phyloP scores from a whole-genome alignment of 2,113 vertebrate species.

The Anarhynchus alexandrinus region DNA sequence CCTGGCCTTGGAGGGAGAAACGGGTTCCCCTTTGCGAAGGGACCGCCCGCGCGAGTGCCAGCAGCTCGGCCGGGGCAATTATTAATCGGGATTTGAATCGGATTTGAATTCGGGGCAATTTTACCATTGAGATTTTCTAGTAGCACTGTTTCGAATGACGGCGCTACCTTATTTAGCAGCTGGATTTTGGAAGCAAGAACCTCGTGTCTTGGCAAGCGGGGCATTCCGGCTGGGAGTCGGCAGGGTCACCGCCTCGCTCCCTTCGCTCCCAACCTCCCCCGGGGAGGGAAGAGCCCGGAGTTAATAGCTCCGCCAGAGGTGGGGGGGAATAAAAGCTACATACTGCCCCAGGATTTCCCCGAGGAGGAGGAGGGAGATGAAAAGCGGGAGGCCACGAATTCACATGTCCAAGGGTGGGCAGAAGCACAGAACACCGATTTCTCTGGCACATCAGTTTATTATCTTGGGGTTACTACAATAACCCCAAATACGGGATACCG shows the following conservation, averaged over 20 bases:
- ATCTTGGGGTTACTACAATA: neutral
- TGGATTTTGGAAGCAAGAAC: neutral
- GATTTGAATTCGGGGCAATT: neutral
- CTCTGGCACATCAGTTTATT: neutral
- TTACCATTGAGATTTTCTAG: neutral
- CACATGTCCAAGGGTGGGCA: neutral
- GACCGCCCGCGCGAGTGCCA: rapidly evolving
- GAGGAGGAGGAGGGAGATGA: neutral
- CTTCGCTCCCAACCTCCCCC: neutral
- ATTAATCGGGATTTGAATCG: neutral
- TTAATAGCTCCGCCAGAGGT: neutral
- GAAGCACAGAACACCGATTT: neutral
- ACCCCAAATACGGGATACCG: neutral
- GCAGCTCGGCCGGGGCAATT: neutral
- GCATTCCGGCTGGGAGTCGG: neutral
- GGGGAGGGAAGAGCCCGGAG: neutral
- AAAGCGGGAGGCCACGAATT: neutral
- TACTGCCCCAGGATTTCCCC: neutral
- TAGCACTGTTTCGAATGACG: neutral
- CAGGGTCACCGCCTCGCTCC: neutral
- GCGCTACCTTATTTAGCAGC: neutral
- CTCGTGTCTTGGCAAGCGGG: neutral
- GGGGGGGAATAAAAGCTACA: neutral
- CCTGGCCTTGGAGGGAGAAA: neutral
- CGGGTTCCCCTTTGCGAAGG: too few relatives aligned